phyloP scores from a whole-genome alignment of 30 jellyfish, hydroid and myxozoan species.

The Clytia hemisphaerica region DNA sequence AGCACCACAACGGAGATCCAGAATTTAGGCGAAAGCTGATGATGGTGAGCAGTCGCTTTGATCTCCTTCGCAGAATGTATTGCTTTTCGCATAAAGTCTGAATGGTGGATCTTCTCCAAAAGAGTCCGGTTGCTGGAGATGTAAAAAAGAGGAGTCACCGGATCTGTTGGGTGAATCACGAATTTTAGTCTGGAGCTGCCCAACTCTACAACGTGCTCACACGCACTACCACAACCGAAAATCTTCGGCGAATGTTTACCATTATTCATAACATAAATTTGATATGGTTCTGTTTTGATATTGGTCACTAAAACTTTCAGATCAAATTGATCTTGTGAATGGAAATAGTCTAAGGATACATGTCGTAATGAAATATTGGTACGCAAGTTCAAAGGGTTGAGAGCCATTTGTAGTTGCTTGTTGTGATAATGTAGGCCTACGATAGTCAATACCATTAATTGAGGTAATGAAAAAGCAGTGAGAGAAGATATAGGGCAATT shows the following conservation, averaged over 20 bases:
- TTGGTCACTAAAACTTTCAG: constrained; percentile 5
- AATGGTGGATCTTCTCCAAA: constrained; percentile 40
- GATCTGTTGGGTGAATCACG: constrained; percentile 69
- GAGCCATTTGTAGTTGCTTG: constrained; percentile 67
- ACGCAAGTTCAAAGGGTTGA: constrained; percentile 75
- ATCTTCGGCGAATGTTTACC: constrained; percentile 44
- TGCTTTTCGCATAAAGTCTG: constrained; percentile 63
- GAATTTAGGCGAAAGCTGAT: constrained; percentile 84
- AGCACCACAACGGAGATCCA: constrained; percentile 70
- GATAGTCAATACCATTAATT: constrained; percentile 71
- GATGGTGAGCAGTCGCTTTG: constrained; percentile 84
- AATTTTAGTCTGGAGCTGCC: constrained; percentile 56
- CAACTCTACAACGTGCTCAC: constrained; percentile 65
- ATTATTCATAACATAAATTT: background rate
- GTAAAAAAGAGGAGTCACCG: constrained; percentile 89
- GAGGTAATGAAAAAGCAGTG: constrained; percentile 38
- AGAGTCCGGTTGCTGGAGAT: constrained; percentile 63
- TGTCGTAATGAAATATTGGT: constrained; percentile 75
- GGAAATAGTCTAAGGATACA: constrained; percentile 30
- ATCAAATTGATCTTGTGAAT: constrained; percentile 16
- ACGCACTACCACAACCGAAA: constrained; percentile 84
- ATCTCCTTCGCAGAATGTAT: constrained; percentile 51
- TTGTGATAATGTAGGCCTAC: constrained; percentile 77
- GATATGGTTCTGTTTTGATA: constrained; percentile 11
- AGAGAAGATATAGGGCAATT: constrained; percentile 27